phyloP scores from a whole-genome alignment of 1,140 invertebrate genomes.

The Chironomus tepperi region DNA sequence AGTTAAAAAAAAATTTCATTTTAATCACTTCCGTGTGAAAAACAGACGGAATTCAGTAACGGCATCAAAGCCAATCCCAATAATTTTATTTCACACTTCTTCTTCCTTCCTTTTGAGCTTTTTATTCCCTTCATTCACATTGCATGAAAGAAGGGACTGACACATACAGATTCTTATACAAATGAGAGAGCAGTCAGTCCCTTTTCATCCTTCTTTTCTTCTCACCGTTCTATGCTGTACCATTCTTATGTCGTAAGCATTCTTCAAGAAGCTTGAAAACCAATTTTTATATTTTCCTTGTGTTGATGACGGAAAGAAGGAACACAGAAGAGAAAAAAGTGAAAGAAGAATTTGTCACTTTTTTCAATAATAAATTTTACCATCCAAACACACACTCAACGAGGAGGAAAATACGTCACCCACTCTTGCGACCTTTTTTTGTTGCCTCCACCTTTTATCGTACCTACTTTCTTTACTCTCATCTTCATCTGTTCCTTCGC shows the following conservation, averaged over 20 bases:
- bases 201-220: conserved; percentile 4
- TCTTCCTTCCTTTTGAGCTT: too few relatives aligned
- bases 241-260: not conserved
- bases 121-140: not conserved
- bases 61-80: too few relatives aligned
- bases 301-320: not conserved
- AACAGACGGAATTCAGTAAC: too few relatives aligned
- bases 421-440: not conserved
- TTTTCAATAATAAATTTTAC: conserved; percentile 15
- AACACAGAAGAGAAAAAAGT: not conserved
- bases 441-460: not conserved
- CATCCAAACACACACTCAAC: not conserved
- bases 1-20: too few relatives aligned
- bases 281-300: too few relatives aligned
- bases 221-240: not conserved
- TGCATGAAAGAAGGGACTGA: not conserved
- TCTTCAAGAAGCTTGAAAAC: too few relatives aligned
- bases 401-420: not conserved
- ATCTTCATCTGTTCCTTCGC: too few relatives aligned
- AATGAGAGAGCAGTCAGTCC: not conserved
- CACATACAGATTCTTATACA: not conserved
- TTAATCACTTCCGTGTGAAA: too few relatives aligned
- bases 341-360: not conserved
- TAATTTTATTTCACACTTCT: too few relatives aligned
- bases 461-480: not conserved